Evolutionary conservation across 2,113 vertebrate species (phyloP), one percentile per base, ranked within the genome.

Genomic region (Fukomys damarensis): DNA sequence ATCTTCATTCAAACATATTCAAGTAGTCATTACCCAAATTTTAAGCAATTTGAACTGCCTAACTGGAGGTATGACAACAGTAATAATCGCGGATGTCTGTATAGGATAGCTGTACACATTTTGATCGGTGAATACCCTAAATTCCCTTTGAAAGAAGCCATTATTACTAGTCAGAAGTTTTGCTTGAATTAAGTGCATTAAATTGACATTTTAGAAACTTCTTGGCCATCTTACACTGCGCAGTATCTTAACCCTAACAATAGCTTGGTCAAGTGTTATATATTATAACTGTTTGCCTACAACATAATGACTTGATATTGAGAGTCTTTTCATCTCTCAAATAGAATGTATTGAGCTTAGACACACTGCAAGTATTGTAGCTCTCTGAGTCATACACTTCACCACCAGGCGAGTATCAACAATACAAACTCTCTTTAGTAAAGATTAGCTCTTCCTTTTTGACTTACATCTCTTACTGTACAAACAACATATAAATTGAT

Each of bases 1-100:
- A 98, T 97, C 98, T 98, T 98, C 97, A 97, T 98, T 99, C 98
- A 98, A 98, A 98, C 95, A 97, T 95, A 98, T 97, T 98, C 98
- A 98, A 98, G 98, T 98, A 98, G 98, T 98, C 97, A 98, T 98
- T 98, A 98, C 98, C 97, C 98, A 98, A 99, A 97, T 98, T 98
- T 98, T 98, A 98, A 98, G 97, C 97, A 98, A 98, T 98, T 98
- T 98, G 98, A 98, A 98, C 98, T 98, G 98, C 98, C 97, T 98
- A 98, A 98, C 98, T 97, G 91, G 96, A 98, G 93, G 96, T 98
- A 96, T 97, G 98, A 98, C 98, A 98, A 86, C 98, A 98, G 84
- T 92, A 98, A 97, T 98, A 98, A 98, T 98, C 98, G 97, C 97
- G 81, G 94, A 41, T 98, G 98, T 98, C 98, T 97, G 97, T 98